These are phyloP conservation scores for Pammene aurita DNA, from an alignment of 2,888 invertebrate species.

Conservation along the genomic window DNA sequence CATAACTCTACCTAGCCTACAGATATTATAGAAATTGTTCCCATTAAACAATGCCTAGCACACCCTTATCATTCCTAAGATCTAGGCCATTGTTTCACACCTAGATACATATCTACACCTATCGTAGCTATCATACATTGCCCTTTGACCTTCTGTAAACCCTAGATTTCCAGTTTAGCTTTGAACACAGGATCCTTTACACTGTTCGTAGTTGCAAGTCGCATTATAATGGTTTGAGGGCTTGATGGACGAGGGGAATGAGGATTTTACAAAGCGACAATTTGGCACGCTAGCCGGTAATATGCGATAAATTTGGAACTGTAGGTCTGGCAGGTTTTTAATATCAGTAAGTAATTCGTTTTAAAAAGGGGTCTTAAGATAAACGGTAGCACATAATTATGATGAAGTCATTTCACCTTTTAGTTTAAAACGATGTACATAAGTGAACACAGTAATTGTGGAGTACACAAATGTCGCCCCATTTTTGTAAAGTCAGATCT, in stretches of 20 bases:
- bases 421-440: too few species aligned
- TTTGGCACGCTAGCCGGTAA: constrained; percentile 13
- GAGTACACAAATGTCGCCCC: too few species aligned
- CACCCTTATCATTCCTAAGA: background rate
- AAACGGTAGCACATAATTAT: too few species aligned
- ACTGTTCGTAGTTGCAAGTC: background rate
- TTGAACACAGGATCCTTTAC: background rate
- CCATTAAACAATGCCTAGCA: too few species aligned
- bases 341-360: too few species aligned
- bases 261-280: constrained; percentile 1
- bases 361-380: too few species aligned
- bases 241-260: background rate
- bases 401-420: too few species aligned
- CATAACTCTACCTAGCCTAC: too few species aligned
- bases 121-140: constrained; percentile 27
- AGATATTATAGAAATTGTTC: too few species aligned
- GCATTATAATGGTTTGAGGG: background rate
- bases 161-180: background rate
- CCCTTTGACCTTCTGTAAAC: constrained; percentile 47
- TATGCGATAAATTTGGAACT: background rate
- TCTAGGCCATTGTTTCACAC: constrained; percentile 5
- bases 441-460: too few species aligned
- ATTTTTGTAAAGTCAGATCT: too few species aligned
- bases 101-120: background rate
- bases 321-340: background rate